Evolutionary conservation across 2,113 vertebrate genomes (phyloP).

Genomic region (Ceratotherium simum): DNA sequence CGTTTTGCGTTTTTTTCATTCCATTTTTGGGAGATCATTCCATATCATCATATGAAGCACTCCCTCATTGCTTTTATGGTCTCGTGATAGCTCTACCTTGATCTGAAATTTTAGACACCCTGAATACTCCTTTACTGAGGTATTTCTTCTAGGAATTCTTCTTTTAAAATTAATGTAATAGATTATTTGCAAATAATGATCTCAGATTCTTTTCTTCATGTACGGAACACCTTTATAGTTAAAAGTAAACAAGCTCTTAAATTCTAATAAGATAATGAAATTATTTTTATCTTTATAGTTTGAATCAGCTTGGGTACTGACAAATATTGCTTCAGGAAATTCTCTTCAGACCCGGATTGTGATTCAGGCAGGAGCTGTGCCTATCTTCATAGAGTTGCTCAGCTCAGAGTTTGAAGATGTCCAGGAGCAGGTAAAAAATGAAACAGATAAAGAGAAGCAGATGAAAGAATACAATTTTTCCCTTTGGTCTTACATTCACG

Average conservation of each 20-base stretch:
- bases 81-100: neutral
- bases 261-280: constrained; percentile 66
- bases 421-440: constrained; percentile 95
- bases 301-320: constrained; percentile 98
- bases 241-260: neutral
- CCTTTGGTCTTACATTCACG: neutral
- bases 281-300: constrained; percentile 90
- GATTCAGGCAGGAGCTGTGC: constrained; percentile 98
- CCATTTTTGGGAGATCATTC: neutral
- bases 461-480: constrained; percentile 23
- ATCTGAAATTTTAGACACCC: constrained; percentile 43
- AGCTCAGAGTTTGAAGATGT: constrained; percentile 98
- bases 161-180: constrained; percentile 48
- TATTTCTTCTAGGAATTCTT: constrained; percentile 48
- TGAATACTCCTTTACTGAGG: constrained; percentile 24
- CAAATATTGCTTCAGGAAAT: constrained; percentile 98
- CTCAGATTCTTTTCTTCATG: constrained; percentile 8
- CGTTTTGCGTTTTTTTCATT: neutral
- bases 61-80: neutral
- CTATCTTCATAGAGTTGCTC: constrained; percentile 98
- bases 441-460: constrained; percentile 1
- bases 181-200: constrained; percentile 5
- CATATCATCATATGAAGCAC: neutral
- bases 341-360: constrained; percentile 98
- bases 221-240: constrained; percentile 55